Percentiles rank a stretch among this genome's conserved stretches.
Conservation (phyloP, 2,113 vertebrate genomes). For the Chrysemys picta region DNA sequence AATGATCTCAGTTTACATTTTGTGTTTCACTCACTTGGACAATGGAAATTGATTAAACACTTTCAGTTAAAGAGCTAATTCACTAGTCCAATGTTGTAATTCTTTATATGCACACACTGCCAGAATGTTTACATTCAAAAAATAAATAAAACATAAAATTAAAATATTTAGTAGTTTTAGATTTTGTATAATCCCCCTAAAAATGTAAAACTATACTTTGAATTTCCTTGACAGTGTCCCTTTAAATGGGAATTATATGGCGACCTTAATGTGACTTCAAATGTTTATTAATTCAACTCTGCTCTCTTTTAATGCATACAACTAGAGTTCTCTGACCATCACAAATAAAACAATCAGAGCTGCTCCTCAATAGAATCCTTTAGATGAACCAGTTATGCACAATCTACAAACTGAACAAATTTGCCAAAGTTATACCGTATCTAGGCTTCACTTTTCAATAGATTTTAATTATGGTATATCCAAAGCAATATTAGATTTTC, state of each 20-base stretch:
- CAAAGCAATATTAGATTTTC: not conserved
- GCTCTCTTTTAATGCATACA: not conserved
- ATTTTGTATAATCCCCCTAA: not conserved
- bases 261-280: not conserved
- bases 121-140: not conserved
- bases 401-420: not conserved
- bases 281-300: not conserved
- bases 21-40: not conserved
- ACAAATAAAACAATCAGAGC: not conserved
- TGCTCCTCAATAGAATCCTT: not conserved
- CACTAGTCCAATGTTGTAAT: not conserved
- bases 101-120: not conserved
- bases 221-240: not conserved
- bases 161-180: not conserved
- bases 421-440: not conserved
- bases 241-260: not conserved
- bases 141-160: not conserved
- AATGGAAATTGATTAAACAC: not conserved
- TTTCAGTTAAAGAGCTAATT: not conserved
- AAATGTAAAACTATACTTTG: not conserved
- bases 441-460: not conserved
- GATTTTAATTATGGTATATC: not conserved
- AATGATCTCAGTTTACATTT: not conserved
- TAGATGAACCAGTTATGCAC: not conserved
- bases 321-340: not conserved